These are phyloP conservation scores for Columbina picui DNA, from an alignment of 2,113 vertebrate species.

Conservation along the genomic window DNA sequence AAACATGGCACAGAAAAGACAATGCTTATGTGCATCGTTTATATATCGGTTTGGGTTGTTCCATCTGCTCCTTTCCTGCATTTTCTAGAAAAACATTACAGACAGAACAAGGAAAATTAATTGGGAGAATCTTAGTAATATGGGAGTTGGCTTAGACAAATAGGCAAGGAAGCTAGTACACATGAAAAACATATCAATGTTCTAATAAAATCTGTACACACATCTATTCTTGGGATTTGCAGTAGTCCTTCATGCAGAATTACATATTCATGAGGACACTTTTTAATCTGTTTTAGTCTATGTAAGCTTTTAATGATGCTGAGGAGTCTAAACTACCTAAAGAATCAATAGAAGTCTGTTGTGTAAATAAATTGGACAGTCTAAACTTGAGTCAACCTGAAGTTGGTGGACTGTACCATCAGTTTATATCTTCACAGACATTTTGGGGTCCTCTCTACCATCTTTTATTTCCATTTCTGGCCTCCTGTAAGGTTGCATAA, in stretches of 20 bases:
- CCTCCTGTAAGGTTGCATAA: neutral
- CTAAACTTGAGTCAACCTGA: neutral
- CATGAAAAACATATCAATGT: conserved; percentile 1
- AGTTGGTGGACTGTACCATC: neutral
- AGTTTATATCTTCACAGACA: neutral
- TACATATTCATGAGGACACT: neutral
- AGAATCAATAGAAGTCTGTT: neutral
- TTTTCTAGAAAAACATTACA: neutral
- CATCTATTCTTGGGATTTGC: neutral
- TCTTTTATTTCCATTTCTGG: neutral
- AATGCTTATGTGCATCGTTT: neutral
- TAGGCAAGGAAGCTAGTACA: neutral
- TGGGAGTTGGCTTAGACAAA: neutral
- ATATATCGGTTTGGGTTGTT: neutral
- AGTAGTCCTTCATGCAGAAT: neutral
- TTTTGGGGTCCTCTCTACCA: neutral
- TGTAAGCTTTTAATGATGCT: neutral
- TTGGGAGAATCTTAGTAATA: neutral
- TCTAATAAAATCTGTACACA: conserved; percentile 11
- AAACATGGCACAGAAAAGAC: neutral
- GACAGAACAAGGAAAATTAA: conserved; percentile 8
- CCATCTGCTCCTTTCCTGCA: neutral
- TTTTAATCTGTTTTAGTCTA: neutral
- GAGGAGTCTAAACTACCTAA: neutral
- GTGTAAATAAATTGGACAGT: neutral